Evolutionary conservation across 2,113 vertebrate species (phyloP).

Genomic region (Ophthalmolycus amberensis): DNA sequence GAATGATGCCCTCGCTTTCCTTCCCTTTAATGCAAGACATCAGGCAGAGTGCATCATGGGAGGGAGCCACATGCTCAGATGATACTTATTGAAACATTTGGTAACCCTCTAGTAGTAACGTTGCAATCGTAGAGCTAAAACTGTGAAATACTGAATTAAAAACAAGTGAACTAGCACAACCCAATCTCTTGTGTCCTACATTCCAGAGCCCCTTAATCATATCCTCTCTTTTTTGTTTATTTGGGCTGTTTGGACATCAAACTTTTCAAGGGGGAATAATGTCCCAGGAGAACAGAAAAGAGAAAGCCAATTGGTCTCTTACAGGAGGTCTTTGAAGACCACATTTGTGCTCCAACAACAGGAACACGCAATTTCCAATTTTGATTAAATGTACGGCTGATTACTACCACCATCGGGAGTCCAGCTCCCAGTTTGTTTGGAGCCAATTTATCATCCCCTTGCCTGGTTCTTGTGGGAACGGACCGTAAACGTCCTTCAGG

Average conservation of each 20-base stretch:
- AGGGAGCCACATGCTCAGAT: conserved; percentile 32
- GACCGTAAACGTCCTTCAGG: conserved; percentile 21
- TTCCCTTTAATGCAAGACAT: conserved; percentile 62
- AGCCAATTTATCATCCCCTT: conserved; percentile 58
- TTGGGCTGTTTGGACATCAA: conserved; percentile 71
- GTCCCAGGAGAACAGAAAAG: conserved; percentile 70
- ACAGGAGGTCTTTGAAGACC: conserved; percentile 62
- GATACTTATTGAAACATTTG: conserved; percentile 32
- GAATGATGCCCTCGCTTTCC: conserved; percentile 63
- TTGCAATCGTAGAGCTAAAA: conserved; percentile 21
- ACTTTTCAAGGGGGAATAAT: conserved; percentile 69
- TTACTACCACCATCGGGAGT: conserved; percentile 58
- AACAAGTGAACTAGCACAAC: conserved; percentile 45
- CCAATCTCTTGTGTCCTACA: conserved; percentile 63
- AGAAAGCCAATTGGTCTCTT: conserved; percentile 54
- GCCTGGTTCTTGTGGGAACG: conserved; percentile 51
- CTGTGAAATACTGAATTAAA: conserved; percentile 27
- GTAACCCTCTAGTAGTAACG: background rate
- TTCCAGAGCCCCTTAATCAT: conserved; percentile 69
- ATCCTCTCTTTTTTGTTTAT: conserved; percentile 73
- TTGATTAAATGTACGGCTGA: conserved; percentile 59
- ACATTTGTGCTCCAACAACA: conserved; percentile 62
- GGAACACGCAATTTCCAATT: conserved; percentile 60
- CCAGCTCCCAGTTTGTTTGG: conserved; percentile 27
- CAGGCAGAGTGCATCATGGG: conserved; percentile 51